Base-by-base conservation (phyloP, 2,113 vertebrate genomes). In the Labrus mixtus region DNA sequence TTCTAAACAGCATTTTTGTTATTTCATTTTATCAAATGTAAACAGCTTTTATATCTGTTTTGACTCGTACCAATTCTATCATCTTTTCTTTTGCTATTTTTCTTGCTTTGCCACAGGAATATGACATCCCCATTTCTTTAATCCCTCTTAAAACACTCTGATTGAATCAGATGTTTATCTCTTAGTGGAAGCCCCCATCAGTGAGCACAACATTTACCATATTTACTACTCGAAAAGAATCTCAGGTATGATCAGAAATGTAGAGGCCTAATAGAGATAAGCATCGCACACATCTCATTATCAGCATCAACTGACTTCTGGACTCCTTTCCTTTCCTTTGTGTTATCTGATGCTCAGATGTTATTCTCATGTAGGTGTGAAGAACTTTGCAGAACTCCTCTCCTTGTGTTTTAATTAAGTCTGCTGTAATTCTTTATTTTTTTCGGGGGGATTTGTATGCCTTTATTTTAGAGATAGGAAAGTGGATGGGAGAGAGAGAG, bases 301-400 rank as follows among this genome's bases (percentile, higher is more conserved):
- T 25, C 25, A 25, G 25, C 3, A 25, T 25, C 25, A 25, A 16
- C 11, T 39, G n/a, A 25, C 20, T 23, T 9, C 16, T 39, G 59
- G 15, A 41, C 6, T 55, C 22, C 19, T 51, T 15, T 22, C 19
- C 36, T n/a, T n/a, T n/a, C n/a, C n/a, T n/a, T n/a, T n/a, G n/a
- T n/a, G n/a, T 43, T 43, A 43, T 43, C 13, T 11, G 41, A 43
- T 43, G 9, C 41, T 43, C 3, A 11, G 41, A 43, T 43, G 41
- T 43, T 41, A 43, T 43, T 10, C 13, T 10, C 25, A 3, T 25
- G 25, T 43, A 10, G 41, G 41, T 43, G 12, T 43, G 9, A 1
- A 62, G 50, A 63, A 54, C 51, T 61, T 19, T 79, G 64, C 70
- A 71, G 25, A 61, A 41, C 50, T n/a, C n/a, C n/a, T n/a, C n/a